Conservation (phyloP, 2,888 invertebrate species). For the Melanostoma mellinum region DNA sequence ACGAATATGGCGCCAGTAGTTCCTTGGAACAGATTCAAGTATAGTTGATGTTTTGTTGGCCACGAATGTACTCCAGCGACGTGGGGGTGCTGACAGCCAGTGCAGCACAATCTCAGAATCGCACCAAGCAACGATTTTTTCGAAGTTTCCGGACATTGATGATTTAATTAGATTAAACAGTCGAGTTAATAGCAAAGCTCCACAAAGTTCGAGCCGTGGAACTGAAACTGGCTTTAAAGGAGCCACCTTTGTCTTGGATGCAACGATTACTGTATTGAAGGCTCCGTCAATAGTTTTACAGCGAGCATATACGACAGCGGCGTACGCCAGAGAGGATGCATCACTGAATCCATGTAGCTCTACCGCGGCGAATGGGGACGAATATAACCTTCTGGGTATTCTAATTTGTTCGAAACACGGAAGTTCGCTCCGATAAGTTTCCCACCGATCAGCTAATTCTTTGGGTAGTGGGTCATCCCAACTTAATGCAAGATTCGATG, state of each 20-base stretch:
- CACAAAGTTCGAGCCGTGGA: not conserved
- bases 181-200: not conserved
- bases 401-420: conserved; percentile 3
- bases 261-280: not conserved
- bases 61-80: conserved; percentile 59
- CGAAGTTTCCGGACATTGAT: not conserved
- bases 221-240: conserved; percentile 1
- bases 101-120: conserved; percentile 35
- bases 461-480: conserved; percentile 7
- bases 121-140: too few relatives aligned
- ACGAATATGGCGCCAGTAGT: conserved; percentile 62
- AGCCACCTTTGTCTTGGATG: conserved; percentile 4
- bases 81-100: conserved; percentile 74
- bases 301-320: conserved; percentile 43
- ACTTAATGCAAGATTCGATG: not conserved
- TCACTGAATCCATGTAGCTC: conserved; percentile 25
- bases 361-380: not conserved
- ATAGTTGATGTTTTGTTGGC: conserved; percentile 67
- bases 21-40: conserved; percentile 46
- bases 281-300: not conserved
- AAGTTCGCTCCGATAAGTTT: not conserved
- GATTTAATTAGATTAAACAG: conserved; percentile 1
- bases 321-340: conserved; percentile 28
- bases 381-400: not conserved
- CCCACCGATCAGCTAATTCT: not conserved